A percentile compares a stretch with the other conserved stretches of the same genome.
phyloP scores from a whole-genome alignment of 2,113 vertebrate species.

The Brachyhypopomus gauderio region DNA sequence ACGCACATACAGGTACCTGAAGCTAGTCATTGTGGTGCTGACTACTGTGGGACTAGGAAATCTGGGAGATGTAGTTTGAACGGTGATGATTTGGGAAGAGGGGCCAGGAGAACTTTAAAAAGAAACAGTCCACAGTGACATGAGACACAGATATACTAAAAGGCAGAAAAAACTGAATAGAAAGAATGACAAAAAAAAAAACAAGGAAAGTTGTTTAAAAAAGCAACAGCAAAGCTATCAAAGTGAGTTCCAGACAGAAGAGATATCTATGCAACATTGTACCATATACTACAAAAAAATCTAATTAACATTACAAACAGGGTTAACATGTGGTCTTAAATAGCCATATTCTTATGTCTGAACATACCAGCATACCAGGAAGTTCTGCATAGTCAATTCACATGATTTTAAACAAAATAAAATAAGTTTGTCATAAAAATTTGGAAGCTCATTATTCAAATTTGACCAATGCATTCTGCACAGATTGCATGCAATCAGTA shows the following conservation, averaged over 20 bases:
- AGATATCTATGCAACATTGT: not conserved
- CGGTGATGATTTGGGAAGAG: conserved; percentile 77
- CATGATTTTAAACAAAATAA: no score
- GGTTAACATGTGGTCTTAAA: no score
- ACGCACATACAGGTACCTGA: conserved; percentile 80
- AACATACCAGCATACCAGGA: no score
- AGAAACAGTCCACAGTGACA: conserved; percentile 60
- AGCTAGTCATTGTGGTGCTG: conserved; percentile 80
- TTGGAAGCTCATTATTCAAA: no score
- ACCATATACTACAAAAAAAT: no score
- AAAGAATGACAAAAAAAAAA: no score
- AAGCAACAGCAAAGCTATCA: not conserved
- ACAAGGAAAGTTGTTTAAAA: not conserved
- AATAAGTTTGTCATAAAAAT: no score
- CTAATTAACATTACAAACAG: no score
- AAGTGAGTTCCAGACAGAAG: not conserved
- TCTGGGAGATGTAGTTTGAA: conserved; percentile 76
- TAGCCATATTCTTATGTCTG: no score
- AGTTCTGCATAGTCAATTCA: no score
- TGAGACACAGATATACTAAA: not conserved
- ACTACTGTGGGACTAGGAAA: conserved; percentile 83
- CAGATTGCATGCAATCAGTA: no score
- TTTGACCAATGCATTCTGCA: no score
- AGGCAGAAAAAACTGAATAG: not conserved
- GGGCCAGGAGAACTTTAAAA: conserved; percentile 82